Conservation (phyloP, 30 jellyfish, hydroid and myxozoan genomes). For the Pseudorhiza aurosa region DNA sequence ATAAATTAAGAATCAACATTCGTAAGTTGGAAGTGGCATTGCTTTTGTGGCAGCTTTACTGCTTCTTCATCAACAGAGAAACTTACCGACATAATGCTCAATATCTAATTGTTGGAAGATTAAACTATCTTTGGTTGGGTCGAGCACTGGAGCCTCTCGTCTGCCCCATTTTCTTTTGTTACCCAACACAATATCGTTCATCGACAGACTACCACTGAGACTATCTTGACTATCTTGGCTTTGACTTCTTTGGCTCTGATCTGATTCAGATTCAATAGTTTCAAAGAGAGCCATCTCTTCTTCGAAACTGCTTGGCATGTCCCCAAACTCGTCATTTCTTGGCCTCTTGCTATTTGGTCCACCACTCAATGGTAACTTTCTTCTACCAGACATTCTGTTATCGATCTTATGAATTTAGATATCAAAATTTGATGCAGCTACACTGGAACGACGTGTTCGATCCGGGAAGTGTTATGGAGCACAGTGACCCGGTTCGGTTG, state of each 20-base stretch:
- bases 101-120: constrained; percentile 88
- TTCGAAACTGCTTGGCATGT: constrained; percentile 83
- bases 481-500: too few species aligned
- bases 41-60: too few species aligned
- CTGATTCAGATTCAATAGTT: constrained; percentile 60
- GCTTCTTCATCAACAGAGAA: neutral
- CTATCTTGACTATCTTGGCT: constrained; percentile 58
- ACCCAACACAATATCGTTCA: neutral
- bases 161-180: constrained; percentile 68
- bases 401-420: neutral
- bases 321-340: constrained; percentile 47
- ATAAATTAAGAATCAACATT: too few species aligned
- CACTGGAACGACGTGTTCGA: too few species aligned
- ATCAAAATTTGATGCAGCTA: too few species aligned
- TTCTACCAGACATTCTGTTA: constrained; percentile 1
- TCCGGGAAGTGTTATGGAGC: too few species aligned
- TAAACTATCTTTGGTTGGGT: constrained; percentile 67
- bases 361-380: neutral
- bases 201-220: neutral
- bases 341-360: constrained; percentile 37
- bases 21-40: too few species aligned
- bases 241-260: constrained; percentile 27
- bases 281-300: constrained; percentile 86
- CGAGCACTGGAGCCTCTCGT: constrained; percentile 50
- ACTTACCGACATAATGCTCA: constrained; percentile 85